Percentiles rank a stretch among this genome's conserved stretches.
Evolutionary conservation across 2,888 invertebrate species (phyloP).

Genomic region (Gasteruption jaculator): DNA sequence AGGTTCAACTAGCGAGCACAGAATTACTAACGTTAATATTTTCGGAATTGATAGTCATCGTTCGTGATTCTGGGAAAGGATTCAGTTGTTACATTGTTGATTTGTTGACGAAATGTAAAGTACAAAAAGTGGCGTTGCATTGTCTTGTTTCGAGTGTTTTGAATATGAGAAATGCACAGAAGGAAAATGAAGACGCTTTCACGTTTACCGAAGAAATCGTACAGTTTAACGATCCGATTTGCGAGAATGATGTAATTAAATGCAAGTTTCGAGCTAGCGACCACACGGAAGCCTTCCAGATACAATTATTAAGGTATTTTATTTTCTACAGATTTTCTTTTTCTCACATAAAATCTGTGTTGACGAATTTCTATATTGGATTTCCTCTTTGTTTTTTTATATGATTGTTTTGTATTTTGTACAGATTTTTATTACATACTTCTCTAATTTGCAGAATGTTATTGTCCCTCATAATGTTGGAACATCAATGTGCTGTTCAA

Average conservation of each 20-base stretch:
- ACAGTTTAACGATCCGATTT: conserved; percentile 64
- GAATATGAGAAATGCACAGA: conserved; percentile 53
- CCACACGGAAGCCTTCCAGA: conserved; percentile 67
- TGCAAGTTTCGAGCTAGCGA: conserved; percentile 58
- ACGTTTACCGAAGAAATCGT: conserved; percentile 74
- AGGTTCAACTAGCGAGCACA: conserved; percentile 72
- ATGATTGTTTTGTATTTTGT: conserved; percentile 7
- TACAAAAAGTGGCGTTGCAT: conserved; percentile 79
- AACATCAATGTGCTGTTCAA: conserved; percentile 63
- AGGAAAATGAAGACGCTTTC: conserved; percentile 52
- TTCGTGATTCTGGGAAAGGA: conserved; percentile 71
- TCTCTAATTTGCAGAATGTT: conserved; percentile 54
- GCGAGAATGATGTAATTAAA: conserved; percentile 51
- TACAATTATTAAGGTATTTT: conserved; percentile 59
- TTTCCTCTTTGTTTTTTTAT: neutral
- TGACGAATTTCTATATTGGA: too few species aligned
- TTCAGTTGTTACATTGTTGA: conserved; percentile 75
- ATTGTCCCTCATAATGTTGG: conserved; percentile 69
- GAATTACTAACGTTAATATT: conserved; percentile 71
- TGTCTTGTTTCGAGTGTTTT: conserved; percentile 74
- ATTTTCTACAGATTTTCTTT: neutral
- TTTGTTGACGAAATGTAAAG: conserved; percentile 69
- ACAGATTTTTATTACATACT: conserved; percentile 3
- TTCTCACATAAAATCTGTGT: neutral
- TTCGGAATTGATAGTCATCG: conserved; percentile 68